Conservation (phyloP, 2,113 vertebrate genomes). For the Hemicordylus capensis region DNA sequence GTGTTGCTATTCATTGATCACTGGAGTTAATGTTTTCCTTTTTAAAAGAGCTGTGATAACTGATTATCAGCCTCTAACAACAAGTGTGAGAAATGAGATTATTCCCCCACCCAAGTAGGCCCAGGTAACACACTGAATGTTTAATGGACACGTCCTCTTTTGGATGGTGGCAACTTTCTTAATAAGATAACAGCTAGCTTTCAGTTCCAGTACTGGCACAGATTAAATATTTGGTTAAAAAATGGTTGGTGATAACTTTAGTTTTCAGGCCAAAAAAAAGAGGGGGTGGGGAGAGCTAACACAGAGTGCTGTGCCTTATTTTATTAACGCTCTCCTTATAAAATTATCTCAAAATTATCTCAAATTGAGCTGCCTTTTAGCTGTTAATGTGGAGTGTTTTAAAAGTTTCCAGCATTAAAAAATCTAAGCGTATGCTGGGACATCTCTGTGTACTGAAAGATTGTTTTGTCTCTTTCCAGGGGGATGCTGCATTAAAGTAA, state of each 20-base stretch:
- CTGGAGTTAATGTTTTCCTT: slow-evolving; percentile 20
- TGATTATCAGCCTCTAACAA: not conserved
- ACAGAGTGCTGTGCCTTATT: not conserved
- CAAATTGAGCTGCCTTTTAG: not conserved
- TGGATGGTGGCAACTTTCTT: not conserved
- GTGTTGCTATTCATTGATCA: slow-evolving; percentile 5
- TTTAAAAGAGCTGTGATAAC: slow-evolving; percentile 3
- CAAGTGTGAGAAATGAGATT: not conserved
- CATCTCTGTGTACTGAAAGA: not conserved
- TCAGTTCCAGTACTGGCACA: not conserved
- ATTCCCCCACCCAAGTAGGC: not conserved
- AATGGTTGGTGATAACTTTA: not conserved
- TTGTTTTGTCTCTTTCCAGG: not conserved
- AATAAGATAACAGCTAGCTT: not conserved
- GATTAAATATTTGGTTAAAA: slow-evolving; percentile 19
- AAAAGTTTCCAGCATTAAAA: not conserved
- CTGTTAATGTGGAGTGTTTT: not conserved
- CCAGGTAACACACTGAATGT: slow-evolving; percentile 16
- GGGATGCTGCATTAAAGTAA: not conserved
- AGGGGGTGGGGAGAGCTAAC: no score
- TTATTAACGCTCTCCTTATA: not conserved
- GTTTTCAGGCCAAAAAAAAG: not conserved
- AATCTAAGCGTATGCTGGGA: not conserved
- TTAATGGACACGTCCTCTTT: slow-evolving; percentile 14
- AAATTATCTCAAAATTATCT: not conserved